phyloP scores from a whole-genome alignment of 2,888 invertebrate species.

The Netelia melanura region DNA sequence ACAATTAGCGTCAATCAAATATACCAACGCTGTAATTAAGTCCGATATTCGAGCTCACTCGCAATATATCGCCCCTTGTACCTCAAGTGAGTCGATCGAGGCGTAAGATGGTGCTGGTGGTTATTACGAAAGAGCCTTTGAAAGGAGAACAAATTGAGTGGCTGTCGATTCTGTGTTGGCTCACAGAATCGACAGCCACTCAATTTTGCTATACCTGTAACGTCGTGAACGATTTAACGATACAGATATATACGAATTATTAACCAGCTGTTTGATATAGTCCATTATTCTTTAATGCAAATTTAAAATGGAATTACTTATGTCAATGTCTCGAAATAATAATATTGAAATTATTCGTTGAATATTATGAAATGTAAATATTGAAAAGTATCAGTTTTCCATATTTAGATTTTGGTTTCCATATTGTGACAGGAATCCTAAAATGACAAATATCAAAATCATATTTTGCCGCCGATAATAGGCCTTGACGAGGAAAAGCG shows the following conservation, averaged over 20 bases:
- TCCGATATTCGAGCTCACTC: slow-evolving; percentile 33
- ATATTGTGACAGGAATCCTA: too few species aligned
- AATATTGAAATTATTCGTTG: too few species aligned
- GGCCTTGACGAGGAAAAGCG: too few species aligned
- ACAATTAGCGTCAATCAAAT: slow-evolving; percentile 60
- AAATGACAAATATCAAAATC: too few species aligned
- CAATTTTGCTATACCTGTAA: not conserved
- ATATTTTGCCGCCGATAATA: too few species aligned
- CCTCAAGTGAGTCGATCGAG: not conserved
- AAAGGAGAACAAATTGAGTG: slow-evolving; percentile 1
- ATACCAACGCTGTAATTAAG: slow-evolving; percentile 48
- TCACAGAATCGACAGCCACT: not conserved
- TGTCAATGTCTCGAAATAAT: too few species aligned
- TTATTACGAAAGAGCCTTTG: slow-evolving; percentile 37
- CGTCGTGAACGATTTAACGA: not conserved
- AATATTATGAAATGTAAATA: too few species aligned
- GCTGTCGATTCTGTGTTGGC: not conserved
- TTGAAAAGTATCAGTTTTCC: too few species aligned
- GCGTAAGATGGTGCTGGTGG: slow-evolving; percentile 19
- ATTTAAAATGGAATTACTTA: too few species aligned
- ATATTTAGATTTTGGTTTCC: too few species aligned
- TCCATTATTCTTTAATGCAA: not conserved
- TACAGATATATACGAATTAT: not conserved
- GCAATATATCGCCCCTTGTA: slow-evolving; percentile 43
- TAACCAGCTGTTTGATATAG: too few species aligned